Evolutionary conservation across 2,113 vertebrate species (phyloP), one percentile per base, ranked within the genome.

Genomic region (Sinocyclocheilus anophthalmus): DNA sequence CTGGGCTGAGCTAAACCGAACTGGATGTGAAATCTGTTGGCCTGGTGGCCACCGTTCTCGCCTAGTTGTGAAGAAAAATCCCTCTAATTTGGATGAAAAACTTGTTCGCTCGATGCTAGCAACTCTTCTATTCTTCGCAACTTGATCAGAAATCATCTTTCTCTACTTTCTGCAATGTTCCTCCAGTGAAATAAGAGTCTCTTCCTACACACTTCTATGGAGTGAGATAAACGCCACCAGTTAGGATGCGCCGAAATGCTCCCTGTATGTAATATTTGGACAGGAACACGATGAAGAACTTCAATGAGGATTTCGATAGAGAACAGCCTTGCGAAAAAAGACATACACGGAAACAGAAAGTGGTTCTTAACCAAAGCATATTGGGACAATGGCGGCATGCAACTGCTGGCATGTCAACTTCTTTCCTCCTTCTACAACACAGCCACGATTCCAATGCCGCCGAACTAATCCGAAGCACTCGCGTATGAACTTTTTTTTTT

Each of bases 351-450:
- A 93, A 88, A 59, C 53, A 89, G 91, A 91, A 89, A 1, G 22
- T 82, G 65, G 92, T 92, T 93, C 91, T 65, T 93, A 96, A 97
- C 97, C 97, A 97, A 98, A 97, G 96, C 92, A 92, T 95, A 92
- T 87, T 91, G 83, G 94, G 92, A 93, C 85, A 88, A 22, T 53
- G 90, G 90, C 87, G 92, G 90, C 77, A 79, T 91, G 89, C 88
- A 92, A 91, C 91, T 90, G 91, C 90, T 93, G 45, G 9, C 45
- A 48, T 3, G 45, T 48, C 45, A 48, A 12, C n/a, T 7, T 76
- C 39, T 70, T 53, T 39, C 26, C 20, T 45, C 7, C 45, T 18
- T 16, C 45, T 26, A 33, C 16, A 24, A 14, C 30, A 48, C 45
- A 48, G 11, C 45, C 45, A 48, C 18, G 9, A 37, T 83, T 39